Conservation (phyloP, 2,113 vertebrate genomes). For the Gadus chalcogrammus region DNA sequence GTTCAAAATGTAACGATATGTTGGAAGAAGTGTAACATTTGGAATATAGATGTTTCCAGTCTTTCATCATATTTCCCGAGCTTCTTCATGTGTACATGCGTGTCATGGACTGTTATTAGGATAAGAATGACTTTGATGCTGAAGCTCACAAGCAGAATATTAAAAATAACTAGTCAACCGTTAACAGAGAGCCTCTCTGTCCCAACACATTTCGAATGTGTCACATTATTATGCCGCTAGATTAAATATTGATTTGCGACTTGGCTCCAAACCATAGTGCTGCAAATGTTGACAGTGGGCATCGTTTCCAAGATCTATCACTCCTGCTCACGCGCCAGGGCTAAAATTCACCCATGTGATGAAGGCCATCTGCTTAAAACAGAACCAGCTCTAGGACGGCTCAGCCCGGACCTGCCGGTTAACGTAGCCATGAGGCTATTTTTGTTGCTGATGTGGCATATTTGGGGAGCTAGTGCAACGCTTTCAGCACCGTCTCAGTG, state of each 20-base stretch:
- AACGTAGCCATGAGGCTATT: background rate
- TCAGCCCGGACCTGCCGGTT: background rate
- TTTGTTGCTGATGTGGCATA: background rate
- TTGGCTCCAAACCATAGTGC: conserved; percentile 29
- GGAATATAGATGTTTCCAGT: background rate
- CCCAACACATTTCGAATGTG: conserved; percentile 7
- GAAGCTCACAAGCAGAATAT: conserved; percentile 2
- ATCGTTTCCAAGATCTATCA: conserved; percentile 38
- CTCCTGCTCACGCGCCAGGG: conserved; percentile 30
- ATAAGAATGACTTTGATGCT: background rate
- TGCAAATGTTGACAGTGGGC: conserved; percentile 43
- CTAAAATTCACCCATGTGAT: conserved; percentile 50
- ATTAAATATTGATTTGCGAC: conserved; percentile 43
- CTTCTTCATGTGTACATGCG: conserved; percentile 8
- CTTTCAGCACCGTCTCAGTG: background rate
- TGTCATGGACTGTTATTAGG: background rate
- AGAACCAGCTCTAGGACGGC: conserved; percentile 5
- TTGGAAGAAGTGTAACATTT: no score
- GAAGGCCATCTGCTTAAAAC: conserved; percentile 60
- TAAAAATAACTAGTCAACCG: conserved; percentile 3
- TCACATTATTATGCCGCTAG: conserved; percentile 10
- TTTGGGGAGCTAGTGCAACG: background rate
- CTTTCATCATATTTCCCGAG: conserved; percentile 9
- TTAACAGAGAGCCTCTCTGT: conserved; percentile 5
- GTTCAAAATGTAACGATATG: no score